phyloP scores from a whole-genome alignment of 1,140 invertebrate species.

The Sarcophaga peregrina region DNA sequence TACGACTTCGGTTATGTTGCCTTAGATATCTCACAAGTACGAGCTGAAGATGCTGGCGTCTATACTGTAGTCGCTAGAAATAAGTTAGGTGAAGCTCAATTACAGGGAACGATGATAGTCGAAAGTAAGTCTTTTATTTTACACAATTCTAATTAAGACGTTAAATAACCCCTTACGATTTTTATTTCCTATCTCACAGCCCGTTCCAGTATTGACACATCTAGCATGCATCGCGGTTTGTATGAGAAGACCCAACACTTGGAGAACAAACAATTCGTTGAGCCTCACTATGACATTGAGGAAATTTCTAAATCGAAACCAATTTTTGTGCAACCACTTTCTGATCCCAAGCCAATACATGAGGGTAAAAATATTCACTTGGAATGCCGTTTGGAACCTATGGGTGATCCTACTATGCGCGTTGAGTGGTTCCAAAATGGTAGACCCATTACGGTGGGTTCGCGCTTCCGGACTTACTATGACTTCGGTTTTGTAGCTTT shows the following conservation, averaged over 20 bases:
- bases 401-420: conserved; percentile 94
- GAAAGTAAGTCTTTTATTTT: conserved; percentile 77
- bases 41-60: conserved; percentile 85
- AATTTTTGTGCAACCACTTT: conserved; percentile 86
- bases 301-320: conserved; percentile 94
- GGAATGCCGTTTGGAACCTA: conserved; percentile 90
- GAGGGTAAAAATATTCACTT: conserved; percentile 93
- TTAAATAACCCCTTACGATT: conserved; percentile 5
- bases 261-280: conserved; percentile 86
- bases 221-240: conserved; percentile 84
- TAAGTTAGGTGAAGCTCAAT: conserved; percentile 83
- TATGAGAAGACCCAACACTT: conserved; percentile 89
- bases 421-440: conserved; percentile 97
- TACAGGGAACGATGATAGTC: conserved; percentile 84
- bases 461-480: conserved; percentile 93
- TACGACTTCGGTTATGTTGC: conserved; percentile 96
- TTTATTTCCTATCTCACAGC: conserved; percentile 69
- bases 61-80: conserved; percentile 92
- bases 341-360: conserved; percentile 82
- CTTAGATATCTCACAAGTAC: conserved; percentile 90
- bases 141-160: conserved; percentile 34
- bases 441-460: conserved; percentile 85
- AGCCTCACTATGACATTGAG: conserved; percentile 89
- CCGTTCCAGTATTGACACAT: conserved; percentile 86
- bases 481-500: conserved; percentile 94